These are phyloP conservation scores for Congeria kusceri DNA, from an alignment of 2,888 invertebrate species.

Conservation along the genomic window DNA sequence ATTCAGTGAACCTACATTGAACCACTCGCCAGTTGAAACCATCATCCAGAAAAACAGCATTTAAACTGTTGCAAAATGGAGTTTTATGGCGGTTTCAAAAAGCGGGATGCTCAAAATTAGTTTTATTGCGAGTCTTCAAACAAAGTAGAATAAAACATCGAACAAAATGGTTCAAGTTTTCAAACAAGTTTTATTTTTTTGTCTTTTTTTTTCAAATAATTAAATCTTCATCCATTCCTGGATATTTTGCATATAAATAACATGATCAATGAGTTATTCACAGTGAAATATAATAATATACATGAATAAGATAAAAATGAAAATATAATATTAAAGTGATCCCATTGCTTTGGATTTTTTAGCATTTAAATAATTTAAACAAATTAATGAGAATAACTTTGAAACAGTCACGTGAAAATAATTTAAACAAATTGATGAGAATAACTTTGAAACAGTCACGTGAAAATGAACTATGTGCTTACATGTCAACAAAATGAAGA, in stretches of 20 bases:
- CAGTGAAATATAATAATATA: slow-evolving; percentile 42
- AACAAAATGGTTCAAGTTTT: slow-evolving; percentile 27
- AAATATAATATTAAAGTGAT: slow-evolving; percentile 39
- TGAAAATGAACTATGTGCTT: slow-evolving; percentile 33
- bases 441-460: slow-evolving; percentile 28
- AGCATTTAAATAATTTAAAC: slow-evolving; percentile 42
- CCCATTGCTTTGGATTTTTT: slow-evolving; percentile 51
- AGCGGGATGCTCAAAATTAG: too few species aligned
- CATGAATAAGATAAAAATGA: slow-evolving; percentile 25
- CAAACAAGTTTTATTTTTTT: slow-evolving; percentile 58
- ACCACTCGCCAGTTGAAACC: too few species aligned
- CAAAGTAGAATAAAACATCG: background rate
- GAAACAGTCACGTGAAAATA: slow-evolving; percentile 31
- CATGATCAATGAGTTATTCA: slow-evolving; percentile 61
- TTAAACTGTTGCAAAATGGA: too few species aligned
- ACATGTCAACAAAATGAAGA: slow-evolving; percentile 41
- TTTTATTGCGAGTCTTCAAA: too few species aligned
- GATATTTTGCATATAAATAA: slow-evolving; percentile 67
- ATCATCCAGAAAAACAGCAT: too few species aligned
- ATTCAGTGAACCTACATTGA: too few species aligned
- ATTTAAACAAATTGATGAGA: slow-evolving; percentile 38
- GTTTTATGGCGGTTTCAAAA: too few species aligned
- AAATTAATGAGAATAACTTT: slow-evolving; percentile 35
- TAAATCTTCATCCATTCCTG: slow-evolving; percentile 61
- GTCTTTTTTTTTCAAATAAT: slow-evolving; percentile 57